Base-by-base conservation (phyloP, 1,140 invertebrate genomes). In the Pinna nobilis region DNA sequence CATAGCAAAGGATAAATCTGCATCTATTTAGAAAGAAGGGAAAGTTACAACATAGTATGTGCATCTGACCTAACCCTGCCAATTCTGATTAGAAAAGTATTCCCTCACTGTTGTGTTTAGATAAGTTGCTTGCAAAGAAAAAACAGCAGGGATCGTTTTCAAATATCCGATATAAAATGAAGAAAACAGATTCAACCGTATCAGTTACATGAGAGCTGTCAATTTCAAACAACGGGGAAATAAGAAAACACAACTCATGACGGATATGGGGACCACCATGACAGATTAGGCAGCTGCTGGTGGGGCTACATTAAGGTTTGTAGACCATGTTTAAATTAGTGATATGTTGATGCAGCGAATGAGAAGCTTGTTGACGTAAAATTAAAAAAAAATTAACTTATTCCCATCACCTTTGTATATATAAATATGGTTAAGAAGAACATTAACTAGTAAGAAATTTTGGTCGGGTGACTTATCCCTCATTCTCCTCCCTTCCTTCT, bases 131-230 rank as follows among this genome's bases (percentile, higher is more conserved):
- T 65, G 61, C 50, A 49, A 47, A 32, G 41, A 65, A 49, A 65
- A 49, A 25, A n/a, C 33, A 35, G 30, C 15, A 35, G 61, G 44
- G 39, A 47, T 49, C 28, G 32, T 65, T 65, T 65, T 25, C 39
- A 65, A 65, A 50, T 50, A 28, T 28, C 11, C 39, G 50, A 65
- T 49, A 30, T 65, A 47, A 65, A 72, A 57, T 61, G 44, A 35
- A 65, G 70, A 57, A 72, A 65, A 72, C 61, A 65, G 60, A 72
- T 51, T 64, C 61, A 72, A 72, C 49, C 49, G 50, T 72, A 72
- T 72, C 60, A 57, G 37, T 72, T 72, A 72, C 70, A 64, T 72
- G 23, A 23, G 35, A 47, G 20, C 50, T 72, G 70, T 72, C 70
- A 72, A 37, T 51, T 57, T 65, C 41, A 33, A 51, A 57, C 70